phyloP scores from a whole-genome alignment of 1,140 invertebrate species.

The Proctacanthus coquilletti region DNA sequence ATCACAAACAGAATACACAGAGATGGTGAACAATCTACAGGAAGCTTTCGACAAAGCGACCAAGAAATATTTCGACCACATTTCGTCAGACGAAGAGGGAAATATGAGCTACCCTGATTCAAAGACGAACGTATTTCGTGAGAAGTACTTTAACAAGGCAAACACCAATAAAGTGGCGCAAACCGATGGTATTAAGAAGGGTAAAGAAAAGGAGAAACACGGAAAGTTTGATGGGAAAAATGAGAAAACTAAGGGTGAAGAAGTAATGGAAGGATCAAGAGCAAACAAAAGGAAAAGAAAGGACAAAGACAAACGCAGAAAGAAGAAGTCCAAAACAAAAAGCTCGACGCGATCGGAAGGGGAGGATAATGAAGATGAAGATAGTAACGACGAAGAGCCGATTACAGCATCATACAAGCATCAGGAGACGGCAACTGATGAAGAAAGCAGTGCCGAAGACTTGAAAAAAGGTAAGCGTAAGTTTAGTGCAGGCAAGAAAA shows the following conservation, averaged over 20 bases:
- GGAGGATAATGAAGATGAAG: constrained; percentile 14
- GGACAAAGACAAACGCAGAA: constrained; percentile 29
- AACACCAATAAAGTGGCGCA: constrained; percentile 5
- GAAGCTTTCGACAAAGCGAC: constrained; percentile 62
- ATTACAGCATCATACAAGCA: too few relatives aligned
- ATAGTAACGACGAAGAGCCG: too few relatives aligned
- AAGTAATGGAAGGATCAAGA: constrained; percentile 10
- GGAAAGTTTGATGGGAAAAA: not conserved
- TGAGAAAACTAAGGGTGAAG: constrained; percentile 1
- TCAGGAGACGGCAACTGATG: too few relatives aligned
- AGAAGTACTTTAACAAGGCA: constrained; percentile 27
- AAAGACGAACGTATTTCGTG: constrained; percentile 30
- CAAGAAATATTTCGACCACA: constrained; percentile 62
- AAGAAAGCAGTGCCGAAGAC: too few relatives aligned
- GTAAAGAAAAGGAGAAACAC: constrained; percentile 7
- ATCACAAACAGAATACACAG: constrained; percentile 65
- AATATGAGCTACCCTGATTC: constrained; percentile 44
- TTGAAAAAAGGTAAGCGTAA: too few relatives aligned
- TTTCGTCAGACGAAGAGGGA: constrained; percentile 58
- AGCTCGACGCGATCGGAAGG: constrained; percentile 5
- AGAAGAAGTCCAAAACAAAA: constrained; percentile 31
- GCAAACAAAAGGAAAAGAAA: constrained; percentile 24
- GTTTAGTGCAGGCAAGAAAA: too few relatives aligned
- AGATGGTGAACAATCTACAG: constrained; percentile 70
- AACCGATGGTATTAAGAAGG: constrained; percentile 4